Evolutionary conservation across 2,113 vertebrate species (phyloP).

Genomic region (Microtus richardsoni): DNA sequence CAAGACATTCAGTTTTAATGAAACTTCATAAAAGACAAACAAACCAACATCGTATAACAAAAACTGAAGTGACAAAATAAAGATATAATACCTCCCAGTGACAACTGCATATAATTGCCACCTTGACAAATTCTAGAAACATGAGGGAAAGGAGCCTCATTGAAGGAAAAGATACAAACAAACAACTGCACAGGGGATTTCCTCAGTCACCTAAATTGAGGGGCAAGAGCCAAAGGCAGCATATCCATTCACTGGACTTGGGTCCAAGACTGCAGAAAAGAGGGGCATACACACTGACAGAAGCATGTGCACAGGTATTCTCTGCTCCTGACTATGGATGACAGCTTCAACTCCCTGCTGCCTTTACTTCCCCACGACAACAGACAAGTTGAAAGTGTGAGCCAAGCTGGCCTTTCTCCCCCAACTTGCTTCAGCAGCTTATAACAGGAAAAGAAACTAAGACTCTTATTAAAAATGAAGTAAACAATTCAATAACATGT

Average conservation of each 20-base stretch:
- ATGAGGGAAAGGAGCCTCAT: not conserved
- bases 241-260: no score
- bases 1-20: not conserved
- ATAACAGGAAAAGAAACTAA: no score
- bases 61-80: not conserved
- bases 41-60: not conserved
- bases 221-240: no score
- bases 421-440: no score
- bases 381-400: no score
- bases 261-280: not conserved
- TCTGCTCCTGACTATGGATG: not conserved
- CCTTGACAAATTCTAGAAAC: not conserved
- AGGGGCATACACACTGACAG: not conserved
- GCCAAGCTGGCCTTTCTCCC: not conserved
- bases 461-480: not conserved
- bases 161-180: not conserved
- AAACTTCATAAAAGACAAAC: slow-evolving; percentile 14
- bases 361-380: not conserved
- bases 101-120: no score
- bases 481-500: not conserved
- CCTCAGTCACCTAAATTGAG: no score
- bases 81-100: not conserved
- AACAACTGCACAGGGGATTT: not conserved
- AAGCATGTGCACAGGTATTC: no score
- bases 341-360: not conserved